These are phyloP conservation scores for Phyto melanocephala DNA, from an alignment of 2,888 invertebrate genomes.

Conservation along the genomic window DNA sequence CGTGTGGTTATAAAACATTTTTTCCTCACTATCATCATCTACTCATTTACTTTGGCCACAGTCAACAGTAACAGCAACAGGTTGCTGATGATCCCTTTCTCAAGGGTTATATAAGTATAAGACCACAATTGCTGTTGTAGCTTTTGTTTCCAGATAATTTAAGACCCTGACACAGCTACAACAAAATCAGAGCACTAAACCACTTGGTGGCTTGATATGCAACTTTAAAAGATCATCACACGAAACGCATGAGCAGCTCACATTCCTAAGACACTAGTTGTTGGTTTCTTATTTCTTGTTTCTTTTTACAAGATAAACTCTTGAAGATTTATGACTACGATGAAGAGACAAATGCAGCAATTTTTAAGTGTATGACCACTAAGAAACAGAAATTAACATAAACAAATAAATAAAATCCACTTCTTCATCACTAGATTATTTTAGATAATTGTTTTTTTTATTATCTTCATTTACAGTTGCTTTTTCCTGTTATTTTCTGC, in stretches of 20 bases:
- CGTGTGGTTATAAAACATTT: conserved; percentile 74
- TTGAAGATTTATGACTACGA: conserved; percentile 64
- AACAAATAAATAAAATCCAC: conserved; percentile 50
- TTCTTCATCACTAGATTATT: conserved; percentile 50
- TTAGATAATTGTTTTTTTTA: conserved; percentile 47
- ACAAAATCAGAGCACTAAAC: conserved; percentile 51
- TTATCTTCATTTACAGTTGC: conserved; percentile 50
- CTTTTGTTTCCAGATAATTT: conserved; percentile 32
- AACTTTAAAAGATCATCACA: conserved; percentile 38
- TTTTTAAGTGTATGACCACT: conserved; percentile 16
- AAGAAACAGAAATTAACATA: conserved; percentile 37
- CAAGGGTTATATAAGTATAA: conserved; percentile 31
- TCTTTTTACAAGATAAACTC: conserved; percentile 41
- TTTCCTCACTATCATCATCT: conserved; percentile 41
- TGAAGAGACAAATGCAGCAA: conserved; percentile 65
- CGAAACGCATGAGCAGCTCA: conserved; percentile 43
- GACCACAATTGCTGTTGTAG: conserved; percentile 1
- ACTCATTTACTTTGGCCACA: conserved; percentile 28
- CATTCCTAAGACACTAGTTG: conserved; percentile 28
- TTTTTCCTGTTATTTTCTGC: background rate
- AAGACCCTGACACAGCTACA: conserved; percentile 29
- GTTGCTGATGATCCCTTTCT: conserved; percentile 43
- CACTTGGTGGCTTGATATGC: conserved; percentile 36
- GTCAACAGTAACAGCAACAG: conserved; percentile 35
- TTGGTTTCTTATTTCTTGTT: background rate